Conservation (phyloP, 2,113 vertebrate species). For the Hippocampus mohnikei region DNA sequence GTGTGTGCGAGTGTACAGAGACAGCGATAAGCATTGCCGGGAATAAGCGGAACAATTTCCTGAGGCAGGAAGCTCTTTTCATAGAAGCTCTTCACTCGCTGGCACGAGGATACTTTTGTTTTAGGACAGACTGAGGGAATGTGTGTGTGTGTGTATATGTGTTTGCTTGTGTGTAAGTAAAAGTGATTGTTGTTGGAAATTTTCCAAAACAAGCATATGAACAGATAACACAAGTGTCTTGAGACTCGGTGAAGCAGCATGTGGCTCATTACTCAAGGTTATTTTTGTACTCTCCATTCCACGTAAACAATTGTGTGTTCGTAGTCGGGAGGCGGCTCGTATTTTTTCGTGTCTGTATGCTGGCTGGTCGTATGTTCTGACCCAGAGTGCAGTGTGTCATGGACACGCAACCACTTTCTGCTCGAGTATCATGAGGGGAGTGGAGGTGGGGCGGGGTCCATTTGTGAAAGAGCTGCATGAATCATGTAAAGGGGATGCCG, state of each 20-base stretch:
- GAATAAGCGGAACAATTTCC: conserved; percentile 37
- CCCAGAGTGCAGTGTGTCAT: conserved; percentile 54
- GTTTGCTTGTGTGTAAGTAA: not conserved
- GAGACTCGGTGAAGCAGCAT: not conserved
- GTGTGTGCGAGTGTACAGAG: not conserved
- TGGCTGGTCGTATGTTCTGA: conserved; percentile 26
- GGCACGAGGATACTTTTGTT: conserved; percentile 15
- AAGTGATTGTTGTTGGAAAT: not conserved
- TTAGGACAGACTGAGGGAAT: conserved; percentile 1
- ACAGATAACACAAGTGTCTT: not conserved
- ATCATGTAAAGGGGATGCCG: conserved; percentile 40
- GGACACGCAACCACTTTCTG: conserved; percentile 56
- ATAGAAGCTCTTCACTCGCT: conserved; percentile 18
- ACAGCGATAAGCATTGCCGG: conserved; percentile 12
- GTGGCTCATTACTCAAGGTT: not conserved
- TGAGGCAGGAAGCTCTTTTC: conserved; percentile 29
- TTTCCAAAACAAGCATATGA: not conserved
- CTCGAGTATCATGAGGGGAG: conserved; percentile 21
- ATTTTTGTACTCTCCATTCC: not conserved
- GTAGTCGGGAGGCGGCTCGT: not conserved
- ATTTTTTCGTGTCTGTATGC: conserved; percentile 11
- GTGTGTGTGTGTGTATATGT: not conserved
- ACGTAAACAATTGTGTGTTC: not conserved
- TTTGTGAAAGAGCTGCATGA: conserved; percentile 55
- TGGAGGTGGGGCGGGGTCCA: conserved; percentile 20